A percentile compares a stretch with the other conserved stretches of the same genome.
Evolutionary conservation across 2,797 vertebrate species (phyloP).

Genomic region (Xenopus petersii): DNA sequence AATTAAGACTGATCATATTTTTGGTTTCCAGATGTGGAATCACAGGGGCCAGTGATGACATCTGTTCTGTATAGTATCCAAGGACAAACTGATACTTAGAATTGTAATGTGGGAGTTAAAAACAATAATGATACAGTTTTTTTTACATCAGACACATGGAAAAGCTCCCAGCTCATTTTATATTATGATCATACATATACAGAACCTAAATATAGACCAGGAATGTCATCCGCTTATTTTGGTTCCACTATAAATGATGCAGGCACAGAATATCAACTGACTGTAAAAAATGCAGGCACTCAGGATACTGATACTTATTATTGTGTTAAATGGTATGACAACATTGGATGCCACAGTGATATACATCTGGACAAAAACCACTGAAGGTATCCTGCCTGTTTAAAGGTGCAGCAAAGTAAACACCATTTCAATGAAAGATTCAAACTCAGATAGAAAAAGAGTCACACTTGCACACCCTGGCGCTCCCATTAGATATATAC

Average conservation of each 20-base stretch:
- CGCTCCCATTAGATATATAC: too few relatives aligned
- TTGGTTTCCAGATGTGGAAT: conserved; percentile 5
- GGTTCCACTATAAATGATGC: conserved; percentile 2
- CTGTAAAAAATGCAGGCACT: neutral
- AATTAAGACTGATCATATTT: neutral
- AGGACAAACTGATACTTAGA: conserved; percentile 8
- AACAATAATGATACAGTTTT: neutral
- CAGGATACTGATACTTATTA: conserved; percentile 1
- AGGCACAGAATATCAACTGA: conserved; percentile 8
- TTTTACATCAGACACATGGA: neutral
- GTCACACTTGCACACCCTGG: too few relatives aligned
- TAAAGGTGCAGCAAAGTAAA: too few relatives aligned
- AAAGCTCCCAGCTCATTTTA: neutral
- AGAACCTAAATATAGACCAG: conserved; percentile 10
- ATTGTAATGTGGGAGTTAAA: conserved; percentile 7
- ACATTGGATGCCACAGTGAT: conserved; percentile 11
- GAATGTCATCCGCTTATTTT: conserved; percentile 10
- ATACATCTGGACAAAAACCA: conserved; percentile 4
- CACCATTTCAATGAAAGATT: too few relatives aligned
- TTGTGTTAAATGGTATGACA: conserved; percentile 12
- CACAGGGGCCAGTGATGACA: conserved; percentile 1
- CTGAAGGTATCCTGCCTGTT: neutral
- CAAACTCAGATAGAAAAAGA: too few relatives aligned
- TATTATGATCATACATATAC: conserved; percentile 9
- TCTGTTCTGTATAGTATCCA: neutral